phyloP scores from a whole-genome alignment of 2,113 vertebrate genomes.

The Reinhardtius hippoglossoides region DNA sequence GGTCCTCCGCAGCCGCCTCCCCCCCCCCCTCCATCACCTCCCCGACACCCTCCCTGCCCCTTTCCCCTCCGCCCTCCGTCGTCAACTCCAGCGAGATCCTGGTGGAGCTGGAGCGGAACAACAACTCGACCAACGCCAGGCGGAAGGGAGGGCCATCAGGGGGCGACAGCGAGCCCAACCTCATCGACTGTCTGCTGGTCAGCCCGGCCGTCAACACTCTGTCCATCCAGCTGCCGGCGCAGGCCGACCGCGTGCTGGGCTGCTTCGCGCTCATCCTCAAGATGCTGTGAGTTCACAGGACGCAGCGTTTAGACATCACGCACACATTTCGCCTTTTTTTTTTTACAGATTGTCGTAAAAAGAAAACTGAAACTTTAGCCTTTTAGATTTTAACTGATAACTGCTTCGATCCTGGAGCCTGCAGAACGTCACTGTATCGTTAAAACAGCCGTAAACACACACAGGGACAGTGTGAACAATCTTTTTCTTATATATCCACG shows the following conservation, averaged over 20 bases:
- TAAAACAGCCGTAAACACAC: too few species aligned
- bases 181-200: slow-evolving; percentile 98
- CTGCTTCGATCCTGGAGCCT: too few species aligned
- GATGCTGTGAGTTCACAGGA: slow-evolving; percentile 95
- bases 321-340: too few species aligned
- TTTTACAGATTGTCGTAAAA: too few species aligned
- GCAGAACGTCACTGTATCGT: too few species aligned
- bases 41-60: slow-evolving; percentile 69
- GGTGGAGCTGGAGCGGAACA: slow-evolving; percentile 95
- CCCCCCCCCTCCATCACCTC: slow-evolving; percentile 60
- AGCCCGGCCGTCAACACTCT: slow-evolving; percentile 94
- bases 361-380: too few species aligned
- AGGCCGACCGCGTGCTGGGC: slow-evolving; percentile 94
- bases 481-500: too few species aligned
- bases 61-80: slow-evolving; percentile 86
- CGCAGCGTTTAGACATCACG: too few species aligned
- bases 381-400: too few species aligned
- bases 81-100: slow-evolving; percentile 97
- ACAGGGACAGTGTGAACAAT: too few species aligned
- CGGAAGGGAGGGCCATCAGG: slow-evolving; percentile 87
- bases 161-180: slow-evolving; percentile 95
- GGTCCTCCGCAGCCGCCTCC: slow-evolving; percentile 42
- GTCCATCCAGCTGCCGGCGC: slow-evolving; percentile 96
- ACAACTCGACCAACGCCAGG: slow-evolving; percentile 90
- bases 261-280: slow-evolving; percentile 98